Base-by-base conservation (phyloP, 2,113 vertebrate genomes). In the Oryzias celebensis region DNA sequence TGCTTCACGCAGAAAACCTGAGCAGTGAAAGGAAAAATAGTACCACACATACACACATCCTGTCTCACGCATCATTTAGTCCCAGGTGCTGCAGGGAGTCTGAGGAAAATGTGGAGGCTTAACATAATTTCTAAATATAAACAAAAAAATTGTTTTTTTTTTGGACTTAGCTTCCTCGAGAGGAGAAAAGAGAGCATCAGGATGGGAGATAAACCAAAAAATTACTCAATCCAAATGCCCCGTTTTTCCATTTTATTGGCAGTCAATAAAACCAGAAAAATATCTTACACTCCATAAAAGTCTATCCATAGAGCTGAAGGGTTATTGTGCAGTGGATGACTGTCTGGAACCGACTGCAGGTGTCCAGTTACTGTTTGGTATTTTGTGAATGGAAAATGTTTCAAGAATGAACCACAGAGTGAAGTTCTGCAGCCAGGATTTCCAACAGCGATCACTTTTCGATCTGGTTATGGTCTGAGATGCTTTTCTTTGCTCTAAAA, bases 51-150 rank as follows among this genome's bases (percentile, higher is more conserved):
- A 71, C 58, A 52, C 73, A 48, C 62, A 65, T 23, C 44, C 41
- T 44, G 16, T 45, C 69, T 45, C 65, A 65, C 68, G 70, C 67
- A 75, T 77, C 70, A 72, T 83, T 85, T 85, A 80, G 87, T 86
- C 86, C 67, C 80, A 84, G 81, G 84, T 86, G 82, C 87, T 75
- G 63, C 45, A 44, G 79, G 84, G 85, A 85, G 69, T 81, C 80
- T 72, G 68, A 71, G 61, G 65, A 71, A 77, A 85, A 87, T 78
- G 54, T 75, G 80, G 59, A 77, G 61, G 73, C 77, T 74, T 78
- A 83, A 81, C 64, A 78, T 85, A 86, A 90, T 89, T 89, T 75
- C 77, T 69, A 51, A 89, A 87, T 81, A 87, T 26, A 59, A 74
- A 81, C 72, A 75, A 82, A 67, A n/a, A 48, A 84, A 87, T 12